Base-by-base conservation (phyloP, 2,113 vertebrate genomes). In the Menura novaehollandiae region DNA sequence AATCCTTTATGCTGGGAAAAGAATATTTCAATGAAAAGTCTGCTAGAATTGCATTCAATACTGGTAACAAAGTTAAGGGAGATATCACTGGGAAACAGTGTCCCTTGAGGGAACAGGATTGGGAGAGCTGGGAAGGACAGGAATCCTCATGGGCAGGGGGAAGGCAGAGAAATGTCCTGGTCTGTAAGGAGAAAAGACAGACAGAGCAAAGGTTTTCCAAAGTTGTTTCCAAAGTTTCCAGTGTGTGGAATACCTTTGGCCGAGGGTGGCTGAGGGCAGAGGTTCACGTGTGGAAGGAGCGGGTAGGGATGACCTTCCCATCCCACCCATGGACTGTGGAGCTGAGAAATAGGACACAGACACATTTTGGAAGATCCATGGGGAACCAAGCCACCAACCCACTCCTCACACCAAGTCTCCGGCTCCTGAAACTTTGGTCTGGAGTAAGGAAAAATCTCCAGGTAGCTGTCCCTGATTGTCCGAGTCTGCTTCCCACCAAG, bases 211-310 rank as follows among this genome's bases (percentile, higher is more conserved):
- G 35, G 23, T 84, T 56, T 62, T 33, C 51, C 10, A 44, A 49
- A 62, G 46, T 5, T n/a, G n/a, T n/a, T n/a, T n/a, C n/a, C n/a
- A n/a, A n/a, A n/a, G n/a, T 19, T 72, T 11, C 18, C 33, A 7
- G 21, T 27, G 7, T 46, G 22, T 66, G 84, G 37, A 85, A 30
- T 27, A 21, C 5, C 66, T 63, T 1, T 26, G 56, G 14, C 49
- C 1, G 6, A 73, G 52, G 35, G 33, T 17, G 17, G 33, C 35
- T 67, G 53, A 62, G 82, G 44, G 37, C 44, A 33, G 76, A 13
- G 1, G 0, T 30, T 91, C 43, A 21, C 0, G 6, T 0, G 0
- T 28, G 33, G 56, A 53, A 63, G 43, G 43, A 33, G 16, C 33
- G 27, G 27, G 15, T 7, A 39, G 22, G 53, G 32, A 8, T 59